Percentiles rank a stretch among this genome's conserved stretches.
phyloP scores from a whole-genome alignment of 2,888 invertebrate genomes.

The Leucozona laternaria region DNA sequence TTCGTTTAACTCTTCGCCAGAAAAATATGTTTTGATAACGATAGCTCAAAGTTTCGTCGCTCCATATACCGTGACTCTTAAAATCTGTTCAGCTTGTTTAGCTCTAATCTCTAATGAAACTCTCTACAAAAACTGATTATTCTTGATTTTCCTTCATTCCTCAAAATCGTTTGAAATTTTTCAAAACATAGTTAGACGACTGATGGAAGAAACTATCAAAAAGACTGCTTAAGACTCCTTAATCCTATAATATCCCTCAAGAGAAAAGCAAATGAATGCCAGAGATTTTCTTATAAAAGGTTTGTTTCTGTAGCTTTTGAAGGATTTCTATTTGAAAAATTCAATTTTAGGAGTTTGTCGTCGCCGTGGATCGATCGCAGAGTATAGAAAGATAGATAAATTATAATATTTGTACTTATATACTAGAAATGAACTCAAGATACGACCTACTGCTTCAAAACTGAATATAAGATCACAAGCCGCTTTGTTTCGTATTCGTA shows the following conservation, averaged over 20 bases:
- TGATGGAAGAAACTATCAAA: neutral
- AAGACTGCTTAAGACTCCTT: neutral
- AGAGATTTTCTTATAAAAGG: constrained; percentile 5
- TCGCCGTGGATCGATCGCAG: neutral
- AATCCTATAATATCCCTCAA: neutral
- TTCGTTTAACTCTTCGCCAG: too few relatives aligned
- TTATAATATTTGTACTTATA: constrained; percentile 1
- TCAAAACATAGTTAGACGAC: neutral
- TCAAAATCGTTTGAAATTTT: neutral
- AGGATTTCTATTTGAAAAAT: constrained; percentile 44
- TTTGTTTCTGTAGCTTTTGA: constrained; percentile 24
- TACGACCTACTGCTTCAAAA: constrained; percentile 27
- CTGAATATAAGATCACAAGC: constrained; percentile 20
- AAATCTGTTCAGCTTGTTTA: too few relatives aligned
- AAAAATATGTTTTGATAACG: too few relatives aligned
- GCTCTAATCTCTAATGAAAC: too few relatives aligned
- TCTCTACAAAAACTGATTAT: too few relatives aligned
- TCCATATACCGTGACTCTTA: too few relatives aligned
- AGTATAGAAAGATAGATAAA: neutral
- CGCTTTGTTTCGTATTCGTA: neutral
- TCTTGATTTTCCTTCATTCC: too few relatives aligned
- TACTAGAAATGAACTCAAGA: neutral
- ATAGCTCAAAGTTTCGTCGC: too few relatives aligned
- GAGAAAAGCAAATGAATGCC: neutral
- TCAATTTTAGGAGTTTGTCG: constrained; percentile 33